A percentile compares a stretch with the other conserved stretches of the same genome.
Evolutionary conservation across 2,113 vertebrate species (phyloP).

Genomic region (Platysteira castanea): DNA sequence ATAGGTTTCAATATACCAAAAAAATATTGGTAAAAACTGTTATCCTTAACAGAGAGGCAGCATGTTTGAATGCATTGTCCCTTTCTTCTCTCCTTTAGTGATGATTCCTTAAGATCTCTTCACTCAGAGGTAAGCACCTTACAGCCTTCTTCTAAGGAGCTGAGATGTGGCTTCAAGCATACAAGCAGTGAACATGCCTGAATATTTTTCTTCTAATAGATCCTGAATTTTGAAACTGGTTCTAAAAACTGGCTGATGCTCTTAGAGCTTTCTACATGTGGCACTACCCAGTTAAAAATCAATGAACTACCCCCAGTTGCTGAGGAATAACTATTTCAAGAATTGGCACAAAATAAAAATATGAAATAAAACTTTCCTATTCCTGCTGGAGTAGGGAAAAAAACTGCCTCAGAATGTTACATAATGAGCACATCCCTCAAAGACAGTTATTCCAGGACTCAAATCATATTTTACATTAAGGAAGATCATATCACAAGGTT

Average conservation of each 20-base stretch:
- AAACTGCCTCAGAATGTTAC: accelerated
- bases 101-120: background rate
- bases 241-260: background rate
- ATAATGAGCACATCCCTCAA: background rate
- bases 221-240: background rate
- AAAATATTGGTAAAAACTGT: background rate
- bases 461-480: background rate
- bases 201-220: background rate
- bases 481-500: background rate
- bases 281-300: background rate
- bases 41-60: background rate
- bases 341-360: background rate
- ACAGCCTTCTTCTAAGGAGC: background rate
- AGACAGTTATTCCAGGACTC: background rate
- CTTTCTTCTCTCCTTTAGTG: background rate
- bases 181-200: background rate
- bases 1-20: background rate
- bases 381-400: background rate
- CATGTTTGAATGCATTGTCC: background rate
- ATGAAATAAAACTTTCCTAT: background rate
- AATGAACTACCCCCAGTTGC: background rate
- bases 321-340: background rate
- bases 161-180: background rate
- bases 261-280: background rate
- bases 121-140: background rate